Evolutionary conservation across 2,113 vertebrate genomes (phyloP).

Genomic region (Myrmecophaga tridactyla): DNA sequence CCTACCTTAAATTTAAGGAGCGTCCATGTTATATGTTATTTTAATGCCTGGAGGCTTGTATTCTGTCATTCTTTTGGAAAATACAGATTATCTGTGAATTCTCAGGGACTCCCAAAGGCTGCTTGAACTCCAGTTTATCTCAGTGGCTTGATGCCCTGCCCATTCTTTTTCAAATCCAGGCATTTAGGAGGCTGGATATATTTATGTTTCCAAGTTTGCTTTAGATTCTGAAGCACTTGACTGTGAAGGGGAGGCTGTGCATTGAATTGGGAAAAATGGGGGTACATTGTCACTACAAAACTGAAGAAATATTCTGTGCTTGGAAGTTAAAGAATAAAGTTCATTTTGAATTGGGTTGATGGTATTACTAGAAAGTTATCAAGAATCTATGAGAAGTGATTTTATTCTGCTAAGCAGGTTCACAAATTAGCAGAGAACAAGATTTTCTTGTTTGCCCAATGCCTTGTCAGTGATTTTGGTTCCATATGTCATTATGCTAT

Average conservation of each 20-base stretch:
- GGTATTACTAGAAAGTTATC: background rate
- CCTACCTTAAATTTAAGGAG: constrained; percentile 27
- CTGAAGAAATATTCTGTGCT: background rate
- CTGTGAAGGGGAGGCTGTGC: background rate
- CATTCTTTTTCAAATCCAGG: background rate
- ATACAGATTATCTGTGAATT: background rate
- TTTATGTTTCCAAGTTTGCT: background rate
- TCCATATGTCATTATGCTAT: background rate
- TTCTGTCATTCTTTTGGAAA: constrained; percentile 36
- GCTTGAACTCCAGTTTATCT: background rate
- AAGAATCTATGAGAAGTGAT: background rate
- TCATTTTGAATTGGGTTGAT: background rate
- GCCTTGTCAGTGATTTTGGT: background rate
- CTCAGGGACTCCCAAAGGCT: background rate
- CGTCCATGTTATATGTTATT: constrained; percentile 47
- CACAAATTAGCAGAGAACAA: background rate
- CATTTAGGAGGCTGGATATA: background rate
- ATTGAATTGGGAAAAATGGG: background rate
- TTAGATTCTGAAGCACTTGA: background rate
- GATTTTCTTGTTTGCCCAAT: background rate
- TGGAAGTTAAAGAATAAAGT: background rate
- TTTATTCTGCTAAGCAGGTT: background rate
- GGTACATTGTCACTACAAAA: too few species aligned
- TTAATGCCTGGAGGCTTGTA: constrained; percentile 38
- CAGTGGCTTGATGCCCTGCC: background rate